Evolutionary conservation across 2,797 vertebrate species (phyloP), one percentile per base, ranked within the genome.

Genomic region (Parambassis ranga): DNA sequence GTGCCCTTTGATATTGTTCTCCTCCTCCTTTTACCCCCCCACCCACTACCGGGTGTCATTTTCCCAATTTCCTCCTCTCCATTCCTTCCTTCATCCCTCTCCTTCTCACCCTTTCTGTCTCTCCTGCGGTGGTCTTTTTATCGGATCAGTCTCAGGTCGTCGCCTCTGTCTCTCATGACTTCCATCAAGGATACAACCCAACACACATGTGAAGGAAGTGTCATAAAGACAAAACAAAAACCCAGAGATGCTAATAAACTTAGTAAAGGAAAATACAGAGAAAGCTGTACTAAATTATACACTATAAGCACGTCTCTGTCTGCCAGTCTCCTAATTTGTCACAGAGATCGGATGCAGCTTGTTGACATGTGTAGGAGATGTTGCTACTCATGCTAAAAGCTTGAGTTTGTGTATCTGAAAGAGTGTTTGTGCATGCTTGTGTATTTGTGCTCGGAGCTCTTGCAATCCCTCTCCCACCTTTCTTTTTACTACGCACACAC

Each of bases 61-160:
- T 75, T 71, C 80, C 56, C 65, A 65, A 74, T 81, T 74, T 71
- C 68, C 62, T 53, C 52, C 43, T 19, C 57, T 51, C 30, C 23
- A 24, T 52, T 70, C 24, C 58, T 64, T 50, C 23, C 49, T 50
- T 65, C 56, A 52, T 68, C 59, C 68, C 71, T 67, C 55, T 75
- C 68, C 70, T 74, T 79, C 66, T 75, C 79, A 73, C 78, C 65
- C 82, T 80, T 79, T 71, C 73, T 53, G 44, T 36, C 61, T 83
- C 77, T 82, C 72, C 78, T 67, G 68, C 52, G 79, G 74, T 87
- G 85, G 85, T 89, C 79, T 90, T 90, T 91, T 91, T 89, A 91
- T 92, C 89, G 74, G 91, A 92, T 93, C 89, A 92, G 92, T 92
- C 88, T 91, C 90, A 92, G 88, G 81, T 91, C 86, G 79, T 87